Base-by-base conservation (phyloP, 1,140 invertebrate genomes). In the Bombus affinis region DNA sequence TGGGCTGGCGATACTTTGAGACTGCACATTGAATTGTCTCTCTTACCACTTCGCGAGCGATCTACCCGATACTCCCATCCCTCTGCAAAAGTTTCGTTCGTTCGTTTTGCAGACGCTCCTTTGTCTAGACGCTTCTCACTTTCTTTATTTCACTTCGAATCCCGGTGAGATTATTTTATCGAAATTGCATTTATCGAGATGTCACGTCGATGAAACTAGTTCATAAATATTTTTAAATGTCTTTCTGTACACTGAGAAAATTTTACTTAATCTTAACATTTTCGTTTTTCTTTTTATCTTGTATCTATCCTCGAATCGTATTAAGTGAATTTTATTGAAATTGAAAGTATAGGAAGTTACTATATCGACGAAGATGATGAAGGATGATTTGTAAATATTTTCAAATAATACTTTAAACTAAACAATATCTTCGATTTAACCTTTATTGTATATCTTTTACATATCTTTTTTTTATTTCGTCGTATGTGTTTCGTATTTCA, bases 11-110 rank as follows among this genome's bases (percentile, higher is more conserved):
- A 65, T 79, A 88, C 87, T 89, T 82, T 39, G 70, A 83, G 75
- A 81, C 85, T 80, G 70, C 76, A 76, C 76, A 59, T 86, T 70
- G 62, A 86, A 89, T 89, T 76, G 83, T 89, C 70, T 68, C 70
- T 76, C 72, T 80, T 72, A 68, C 74, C 83, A 59, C 79, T 62
- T 89, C 62, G 35, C 37, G 28, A 42, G 37, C 39, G 35, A 74
- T 62, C 72, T 81, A 75, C 62, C 81, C 71, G 83, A 68, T 66
- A 76, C 59, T 79, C 71, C 62, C 35, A 62, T 44, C 22, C 6
- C 44, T 18, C 12, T 57, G 25, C 53, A 77, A 74, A 71, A 82
- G 32, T 89, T 83, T 71, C 66, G 28, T 71, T 59, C 74, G 39
- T 71, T 80, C 77, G 44, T 66, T 22, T 22, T n/a, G 37, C 39